Evolutionary conservation across 2,113 vertebrate species (phyloP).

Genomic region (Neoarius graeffei): DNA sequence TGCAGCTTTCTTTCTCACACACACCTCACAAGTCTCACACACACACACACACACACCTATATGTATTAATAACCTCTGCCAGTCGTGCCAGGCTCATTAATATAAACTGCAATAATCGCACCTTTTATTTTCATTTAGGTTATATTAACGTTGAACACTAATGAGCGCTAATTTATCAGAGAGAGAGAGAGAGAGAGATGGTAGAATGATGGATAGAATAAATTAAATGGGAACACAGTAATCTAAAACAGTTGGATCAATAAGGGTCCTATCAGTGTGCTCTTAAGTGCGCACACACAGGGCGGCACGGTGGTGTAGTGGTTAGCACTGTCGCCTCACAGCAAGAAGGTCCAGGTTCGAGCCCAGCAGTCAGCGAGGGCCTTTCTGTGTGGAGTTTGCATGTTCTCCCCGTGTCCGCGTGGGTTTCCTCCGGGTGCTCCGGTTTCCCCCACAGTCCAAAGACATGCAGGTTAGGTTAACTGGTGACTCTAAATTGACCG

Average conservation of each 20-base stretch:
- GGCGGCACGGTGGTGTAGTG: too few species aligned
- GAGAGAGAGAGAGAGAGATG: not conserved
- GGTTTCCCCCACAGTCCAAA: too few species aligned
- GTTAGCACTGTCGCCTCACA: too few species aligned
- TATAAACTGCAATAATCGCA: constrained; percentile 48
- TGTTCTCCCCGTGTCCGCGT: too few species aligned
- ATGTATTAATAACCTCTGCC: constrained; percentile 32
- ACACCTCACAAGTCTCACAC: not conserved
- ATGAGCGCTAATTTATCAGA: constrained; percentile 35
- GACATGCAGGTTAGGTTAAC: too few species aligned
- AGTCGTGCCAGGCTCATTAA: constrained; percentile 31
- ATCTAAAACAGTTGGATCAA: constrained; percentile 41
- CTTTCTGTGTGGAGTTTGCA: too few species aligned
- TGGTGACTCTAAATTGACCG: too few species aligned
- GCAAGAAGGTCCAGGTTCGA: too few species aligned
- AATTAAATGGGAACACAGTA: constrained; percentile 40
- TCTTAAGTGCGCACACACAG: not conserved
- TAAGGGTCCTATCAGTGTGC: constrained; percentile 41
- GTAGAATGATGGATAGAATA: not conserved
- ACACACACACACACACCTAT: not conserved
- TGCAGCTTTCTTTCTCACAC: not conserved
- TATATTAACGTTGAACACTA: constrained; percentile 39
- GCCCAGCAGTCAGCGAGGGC: too few species aligned
- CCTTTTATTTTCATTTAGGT: constrained; percentile 49
- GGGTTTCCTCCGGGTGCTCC: too few species aligned